Conservation (phyloP, 2,888 invertebrate genomes). For the Danaus chrysippus region DNA sequence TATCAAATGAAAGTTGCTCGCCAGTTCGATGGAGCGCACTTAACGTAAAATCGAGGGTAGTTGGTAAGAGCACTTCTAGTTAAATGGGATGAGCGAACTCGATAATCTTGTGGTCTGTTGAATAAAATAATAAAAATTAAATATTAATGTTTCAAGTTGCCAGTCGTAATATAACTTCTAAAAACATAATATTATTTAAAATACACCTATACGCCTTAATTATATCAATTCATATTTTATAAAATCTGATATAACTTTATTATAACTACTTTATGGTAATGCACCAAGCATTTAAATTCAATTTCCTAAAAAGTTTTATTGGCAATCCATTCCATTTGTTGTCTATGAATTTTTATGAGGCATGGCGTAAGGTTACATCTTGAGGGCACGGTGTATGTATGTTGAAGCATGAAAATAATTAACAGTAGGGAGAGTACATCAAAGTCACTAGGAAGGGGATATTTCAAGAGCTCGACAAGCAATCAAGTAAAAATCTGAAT, state of each 20-base stretch:
- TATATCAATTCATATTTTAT: background rate
- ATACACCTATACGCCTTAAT: background rate
- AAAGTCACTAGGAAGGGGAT: slow-evolving; percentile 74
- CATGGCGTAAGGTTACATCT: slow-evolving; percentile 48
- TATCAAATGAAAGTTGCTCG: slow-evolving; percentile 43
- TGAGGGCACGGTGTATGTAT: slow-evolving; percentile 63
- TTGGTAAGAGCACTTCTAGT: slow-evolving; percentile 54
- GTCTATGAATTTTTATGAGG: slow-evolving; percentile 71
- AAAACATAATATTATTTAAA: background rate
- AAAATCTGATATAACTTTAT: no score
- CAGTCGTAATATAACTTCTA: background rate
- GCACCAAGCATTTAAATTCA: slow-evolving; percentile 20
- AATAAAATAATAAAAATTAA: slow-evolving; percentile 56
- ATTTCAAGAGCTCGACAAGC: slow-evolving; percentile 76
- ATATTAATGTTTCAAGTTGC: background rate
- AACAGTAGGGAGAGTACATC: slow-evolving; percentile 72
- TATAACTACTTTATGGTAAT: background rate
- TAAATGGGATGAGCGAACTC: slow-evolving; percentile 56
- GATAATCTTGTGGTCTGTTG: slow-evolving; percentile 59
- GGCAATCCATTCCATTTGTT: slow-evolving; percentile 44
- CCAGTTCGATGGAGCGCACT: slow-evolving; percentile 55
- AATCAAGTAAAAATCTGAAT: slow-evolving; percentile 78
- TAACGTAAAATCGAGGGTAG: slow-evolving; percentile 59
- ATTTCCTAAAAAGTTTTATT: slow-evolving; percentile 26
- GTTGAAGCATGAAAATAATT: slow-evolving; percentile 74